These are phyloP conservation scores for Mormyrus hasselquistii DNA, from an alignment of 2,797 vertebrate species.

Conservation along the genomic window DNA sequence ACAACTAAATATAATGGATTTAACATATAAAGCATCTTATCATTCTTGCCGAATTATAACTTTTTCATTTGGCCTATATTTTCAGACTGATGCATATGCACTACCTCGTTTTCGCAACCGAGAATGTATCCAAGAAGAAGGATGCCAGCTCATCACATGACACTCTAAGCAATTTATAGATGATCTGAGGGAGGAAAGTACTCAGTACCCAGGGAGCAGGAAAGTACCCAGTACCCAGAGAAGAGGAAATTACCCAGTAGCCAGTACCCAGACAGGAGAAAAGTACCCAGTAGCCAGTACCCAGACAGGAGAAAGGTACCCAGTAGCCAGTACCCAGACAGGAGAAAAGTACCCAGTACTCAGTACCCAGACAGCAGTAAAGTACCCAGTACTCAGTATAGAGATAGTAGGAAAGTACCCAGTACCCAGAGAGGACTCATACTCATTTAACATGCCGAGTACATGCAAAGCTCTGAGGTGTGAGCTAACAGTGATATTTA, in stretches of 20 bases:
- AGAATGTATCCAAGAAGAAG: not conserved
- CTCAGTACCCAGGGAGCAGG: not conserved
- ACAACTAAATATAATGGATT: not conserved
- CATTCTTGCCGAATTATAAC: not conserved
- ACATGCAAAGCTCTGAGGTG: not conserved
- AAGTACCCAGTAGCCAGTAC: not conserved
- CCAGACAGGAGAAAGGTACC: not conserved
- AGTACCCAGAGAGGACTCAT: not conserved
- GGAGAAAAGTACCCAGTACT: not conserved
- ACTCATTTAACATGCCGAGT: not conserved
- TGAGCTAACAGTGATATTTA: not conserved
- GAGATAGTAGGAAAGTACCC: too few species aligned
- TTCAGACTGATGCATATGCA: not conserved
- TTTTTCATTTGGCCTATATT: not conserved
- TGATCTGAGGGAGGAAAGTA: not conserved
- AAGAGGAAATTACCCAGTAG: not conserved
- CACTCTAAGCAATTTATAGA: not conserved
- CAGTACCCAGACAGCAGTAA: not conserved
- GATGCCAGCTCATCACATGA: not conserved
- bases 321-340: not conserved
- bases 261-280: not conserved
- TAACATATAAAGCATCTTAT: not conserved
- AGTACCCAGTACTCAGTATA: too few species aligned
- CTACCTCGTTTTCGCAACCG: not conserved
- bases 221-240: not conserved